Conservation (phyloP, 2,888 invertebrate species). For the Cephus pulcher region DNA sequence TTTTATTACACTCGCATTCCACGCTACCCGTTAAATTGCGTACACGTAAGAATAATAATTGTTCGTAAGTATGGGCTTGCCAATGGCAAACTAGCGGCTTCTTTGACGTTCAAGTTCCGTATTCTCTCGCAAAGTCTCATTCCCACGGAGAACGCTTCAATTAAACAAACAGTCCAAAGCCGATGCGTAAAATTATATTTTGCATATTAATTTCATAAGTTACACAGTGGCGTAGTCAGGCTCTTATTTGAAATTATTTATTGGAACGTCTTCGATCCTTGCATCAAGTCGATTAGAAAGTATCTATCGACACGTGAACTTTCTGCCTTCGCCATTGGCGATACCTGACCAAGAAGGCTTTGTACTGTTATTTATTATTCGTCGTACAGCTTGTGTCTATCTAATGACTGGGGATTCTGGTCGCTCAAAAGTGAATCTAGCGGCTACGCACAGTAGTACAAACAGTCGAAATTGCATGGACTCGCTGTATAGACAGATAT, state of each 20-base stretch:
- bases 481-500: background rate
- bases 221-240: background rate
- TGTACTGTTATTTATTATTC: background rate
- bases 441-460: background rate
- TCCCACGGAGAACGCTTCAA: constrained; percentile 35
- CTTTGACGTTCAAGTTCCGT: constrained; percentile 41
- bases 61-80: constrained; percentile 46
- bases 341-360: background rate
- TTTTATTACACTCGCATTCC: background rate
- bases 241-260: background rate
- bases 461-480: background rate
- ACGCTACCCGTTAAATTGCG: constrained; percentile 38
- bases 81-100: constrained; percentile 44
- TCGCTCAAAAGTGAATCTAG: background rate
- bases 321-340: background rate
- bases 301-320: too few species aligned
- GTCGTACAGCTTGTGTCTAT: background rate
- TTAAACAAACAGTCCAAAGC: constrained; percentile 46
- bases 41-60: constrained; percentile 51
- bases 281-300: background rate
- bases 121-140: constrained; percentile 21
- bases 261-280: background rate
- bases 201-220: constrained; percentile 38
- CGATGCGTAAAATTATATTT: constrained; percentile 45
- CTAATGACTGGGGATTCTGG: background rate